Base-by-base conservation (phyloP, 2,797 vertebrate species). In the Propithecus deckenii region DNA sequence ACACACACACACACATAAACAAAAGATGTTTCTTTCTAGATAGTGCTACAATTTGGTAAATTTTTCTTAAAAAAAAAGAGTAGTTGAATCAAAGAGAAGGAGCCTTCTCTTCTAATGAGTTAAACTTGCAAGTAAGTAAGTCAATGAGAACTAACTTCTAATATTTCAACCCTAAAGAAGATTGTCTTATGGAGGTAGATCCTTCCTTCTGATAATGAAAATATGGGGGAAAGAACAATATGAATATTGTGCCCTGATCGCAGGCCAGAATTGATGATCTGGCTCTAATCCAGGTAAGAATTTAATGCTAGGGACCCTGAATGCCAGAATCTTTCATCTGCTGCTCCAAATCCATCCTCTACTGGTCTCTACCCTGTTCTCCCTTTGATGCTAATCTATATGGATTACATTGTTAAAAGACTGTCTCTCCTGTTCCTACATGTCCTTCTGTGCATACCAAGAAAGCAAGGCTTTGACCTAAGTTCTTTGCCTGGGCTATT, bases 131-230 rank as follows among this genome's bases (percentile, higher is more conserved):
- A 80, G 8, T 86, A 75, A 86, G 46, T 81, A 63, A 85, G 35
- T 61, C 57, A 69, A 28, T 69, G 15, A 80, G 32, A 92, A 93
- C 69, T n/a, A 67, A 78, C 59, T 87, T 97, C 81, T 83, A 90
- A 79, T 88, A 79, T 28, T 83, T 41, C 38, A 75, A 63, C n/a
- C 35, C 63, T 89, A 84, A 88, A 57, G 35, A 48, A 69, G 43
- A 55, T 5, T 67, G 41, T 69, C 76, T 25, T 78, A 15, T 48
- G 25, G 63, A 83, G 90, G n/a, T 6, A 89, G 52, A 61, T 43
- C 71, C 20, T 87, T 90, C 18, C 41, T 65, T 91, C 71, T 85
- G 50, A 80, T 61, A 50, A 97, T 30, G 13, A 95, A 75, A 72
- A 63, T 65, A 41, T 59, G 46, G n/a, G 15, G 13, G 30, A 78